These are phyloP conservation scores for Luehdorfia chinensis DNA, from an alignment of 1,140 invertebrate genomes.

Conservation along the genomic window DNA sequence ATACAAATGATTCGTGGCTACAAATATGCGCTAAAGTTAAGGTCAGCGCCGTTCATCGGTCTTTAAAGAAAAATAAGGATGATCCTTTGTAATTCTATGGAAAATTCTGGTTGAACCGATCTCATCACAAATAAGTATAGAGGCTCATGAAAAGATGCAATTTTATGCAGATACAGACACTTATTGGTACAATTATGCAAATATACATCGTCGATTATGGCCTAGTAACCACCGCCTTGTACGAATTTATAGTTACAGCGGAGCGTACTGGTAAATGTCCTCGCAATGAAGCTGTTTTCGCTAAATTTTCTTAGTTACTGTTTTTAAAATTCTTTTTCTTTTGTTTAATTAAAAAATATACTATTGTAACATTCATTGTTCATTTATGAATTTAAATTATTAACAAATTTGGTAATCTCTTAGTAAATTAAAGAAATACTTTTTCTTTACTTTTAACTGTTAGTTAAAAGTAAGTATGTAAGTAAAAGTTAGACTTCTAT, in stretches of 20 bases:
- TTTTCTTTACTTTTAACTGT: no score
- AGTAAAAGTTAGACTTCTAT: no score
- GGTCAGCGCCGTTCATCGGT: slow-evolving; percentile 4
- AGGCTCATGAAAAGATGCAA: slow-evolving; percentile 54
- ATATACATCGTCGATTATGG: slow-evolving; percentile 64
- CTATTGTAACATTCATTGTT: no score
- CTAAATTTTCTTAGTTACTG: background rate
- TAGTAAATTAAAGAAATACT: no score
- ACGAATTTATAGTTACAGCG: slow-evolving; percentile 54
- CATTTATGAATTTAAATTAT: no score
- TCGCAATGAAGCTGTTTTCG: background rate
- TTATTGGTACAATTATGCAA: slow-evolving; percentile 72
- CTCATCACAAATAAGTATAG: slow-evolving; percentile 41
- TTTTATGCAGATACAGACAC: slow-evolving; percentile 72
- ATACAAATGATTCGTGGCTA: no score
- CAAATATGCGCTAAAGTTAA: no score
- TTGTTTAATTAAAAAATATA: background rate
- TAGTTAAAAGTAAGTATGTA: no score
- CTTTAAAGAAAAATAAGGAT: slow-evolving; percentile 9
- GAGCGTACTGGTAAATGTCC: background rate
- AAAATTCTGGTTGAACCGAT: slow-evolving; percentile 31
- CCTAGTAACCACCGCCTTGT: slow-evolving; percentile 59
- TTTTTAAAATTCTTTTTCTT: background rate
- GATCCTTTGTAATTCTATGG: slow-evolving; percentile 6
- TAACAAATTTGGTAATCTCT: no score